Evolutionary conservation across 2,113 vertebrate genomes (phyloP), one percentile per base, ranked within the genome.

Genomic region (Perca schrenkii): DNA sequence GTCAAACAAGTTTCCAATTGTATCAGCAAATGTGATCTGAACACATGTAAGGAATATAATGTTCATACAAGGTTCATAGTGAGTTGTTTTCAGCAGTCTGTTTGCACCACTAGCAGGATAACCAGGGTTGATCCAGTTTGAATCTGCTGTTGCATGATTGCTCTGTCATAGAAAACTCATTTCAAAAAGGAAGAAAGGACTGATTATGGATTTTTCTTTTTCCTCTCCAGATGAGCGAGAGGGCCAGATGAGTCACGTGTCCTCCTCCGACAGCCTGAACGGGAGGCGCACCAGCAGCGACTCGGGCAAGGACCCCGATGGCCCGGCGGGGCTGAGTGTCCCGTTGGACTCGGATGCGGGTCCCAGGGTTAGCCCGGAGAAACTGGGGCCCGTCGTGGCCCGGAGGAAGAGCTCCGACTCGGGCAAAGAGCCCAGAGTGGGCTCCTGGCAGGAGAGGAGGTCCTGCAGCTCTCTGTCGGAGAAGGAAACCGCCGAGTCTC

Each of bases 191-290:
- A 49, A 11, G 22, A n/a, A 28, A 47, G 2, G 58, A 17, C 17
- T 17, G 31, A 4, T 8, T 15, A 21, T 36, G 8, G 8, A 2
- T 17, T 31, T 46, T 25, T 63, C 13, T 58, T 10, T 36, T 46
- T 53, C 15, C 49, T 40, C 49, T 61, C 8, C 89, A 95, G 95
- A 93, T 54, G 92, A 92, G 58, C 86, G 63, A 0, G 93, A 94
- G 3, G 91, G 93, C 16, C 91, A 92, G 71, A 81, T 95, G 87
- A 95, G 86, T 80, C 93, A 95, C 65, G 89, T 95, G 36, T 94
- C 94, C 5, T 96, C 94, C 47, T 93, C 74, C 3, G 94, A 95
- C 85, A 95, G 95, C 66, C 88, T 96, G 85, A 95, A 93, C 3
- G 93, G 93, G 16, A 71, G 83, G 16, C 86, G 89, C 65, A 85